These are phyloP conservation scores for Dysidea cf. avara DNA, from an alignment of 37 sponge, comb jelly and placozoan genomes.

Conservation along the genomic window DNA sequence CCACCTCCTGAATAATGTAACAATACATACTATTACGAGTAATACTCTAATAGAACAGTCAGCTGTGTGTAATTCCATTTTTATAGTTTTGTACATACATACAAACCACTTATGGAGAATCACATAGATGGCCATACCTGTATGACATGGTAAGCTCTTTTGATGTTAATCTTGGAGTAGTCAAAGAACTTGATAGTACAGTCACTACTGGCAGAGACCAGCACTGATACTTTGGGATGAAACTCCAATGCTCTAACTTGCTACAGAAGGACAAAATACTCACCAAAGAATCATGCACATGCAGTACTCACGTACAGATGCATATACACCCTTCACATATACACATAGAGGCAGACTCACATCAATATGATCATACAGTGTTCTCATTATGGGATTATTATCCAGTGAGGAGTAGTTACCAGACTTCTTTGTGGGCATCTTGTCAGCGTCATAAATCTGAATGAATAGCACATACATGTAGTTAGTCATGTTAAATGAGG, in stretches of 20 bases:
- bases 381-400: constrained; percentile 82
- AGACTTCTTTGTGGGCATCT: too few relatives aligned
- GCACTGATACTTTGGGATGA: constrained; percentile 82
- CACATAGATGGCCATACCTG: too few relatives aligned
- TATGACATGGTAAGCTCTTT: constrained; percentile 68
- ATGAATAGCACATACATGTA: background rate
- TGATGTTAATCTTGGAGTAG: constrained; percentile 83
- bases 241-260: constrained; percentile 81
- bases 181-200: constrained; percentile 90
- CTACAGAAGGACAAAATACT: constrained; percentile 30
- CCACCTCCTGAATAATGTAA: constrained; percentile 63
- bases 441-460: constrained; percentile 51
- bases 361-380: constrained; percentile 85
- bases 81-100: too few relatives aligned
- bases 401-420: too few relatives aligned
- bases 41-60: too few relatives aligned
- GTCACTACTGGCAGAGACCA: constrained; percentile 89
- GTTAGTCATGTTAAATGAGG: too few relatives aligned
- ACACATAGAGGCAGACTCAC: too few relatives aligned
- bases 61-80: background rate
- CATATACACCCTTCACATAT: background rate
- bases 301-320: background rate
- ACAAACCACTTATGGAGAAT: too few relatives aligned
- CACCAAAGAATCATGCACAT: background rate
- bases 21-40: background rate